phyloP scores from a whole-genome alignment of 1,140 invertebrate species.

The Pectinophora gossypiella region DNA sequence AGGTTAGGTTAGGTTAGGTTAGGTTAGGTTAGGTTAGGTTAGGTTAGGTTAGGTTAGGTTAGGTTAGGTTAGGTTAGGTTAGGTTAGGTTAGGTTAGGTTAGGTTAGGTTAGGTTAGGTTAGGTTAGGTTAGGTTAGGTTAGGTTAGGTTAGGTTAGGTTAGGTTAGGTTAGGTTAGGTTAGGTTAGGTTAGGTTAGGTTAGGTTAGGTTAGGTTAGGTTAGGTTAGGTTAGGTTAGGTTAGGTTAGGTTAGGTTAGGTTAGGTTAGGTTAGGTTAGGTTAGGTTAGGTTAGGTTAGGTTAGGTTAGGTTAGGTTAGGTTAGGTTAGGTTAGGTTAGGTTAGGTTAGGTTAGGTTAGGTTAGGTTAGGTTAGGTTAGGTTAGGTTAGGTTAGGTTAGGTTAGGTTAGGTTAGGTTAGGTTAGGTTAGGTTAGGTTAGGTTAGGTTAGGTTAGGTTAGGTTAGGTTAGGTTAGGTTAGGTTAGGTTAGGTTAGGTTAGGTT shows the following conservation, averaged over 20 bases:
- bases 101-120: conserved; percentile 7
- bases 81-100: conserved; percentile 8
- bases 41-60: conserved; percentile 7
- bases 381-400: conserved; percentile 10
- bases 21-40: conserved; percentile 5
- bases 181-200: conserved; percentile 12
- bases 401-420: conserved; percentile 9
- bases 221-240: conserved; percentile 10
- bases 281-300: conserved; percentile 5
- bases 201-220: conserved; percentile 6
- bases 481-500: conserved; percentile 14
- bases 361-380: conserved; percentile 18
- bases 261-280: conserved; percentile 9
- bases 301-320: conserved; percentile 6
- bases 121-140: neutral
- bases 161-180: conserved; percentile 5
- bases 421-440: conserved; percentile 1
- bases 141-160: conserved; percentile 6
- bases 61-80: conserved; percentile 9
- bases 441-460: conserved; percentile 16
- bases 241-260: conserved; percentile 12
- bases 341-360: conserved; percentile 12
- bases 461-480: conserved; percentile 16
- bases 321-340: neutral
- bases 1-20: conserved; percentile 6